Evolutionary conservation across 2,888 invertebrate species (phyloP).

Genomic region (Lochmaea capreae): DNA sequence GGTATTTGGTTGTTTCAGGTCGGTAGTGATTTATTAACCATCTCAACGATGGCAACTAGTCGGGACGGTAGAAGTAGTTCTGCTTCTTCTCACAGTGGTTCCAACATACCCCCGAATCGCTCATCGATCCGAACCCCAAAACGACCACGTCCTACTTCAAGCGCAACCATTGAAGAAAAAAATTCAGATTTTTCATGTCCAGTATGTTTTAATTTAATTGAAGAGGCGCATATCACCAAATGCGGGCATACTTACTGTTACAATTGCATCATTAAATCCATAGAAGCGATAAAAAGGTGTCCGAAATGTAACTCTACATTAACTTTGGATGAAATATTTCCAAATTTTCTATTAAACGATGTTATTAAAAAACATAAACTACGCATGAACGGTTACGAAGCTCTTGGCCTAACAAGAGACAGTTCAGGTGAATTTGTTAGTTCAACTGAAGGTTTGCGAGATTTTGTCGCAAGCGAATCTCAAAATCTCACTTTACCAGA

Average conservation of each 20-base stretch:
- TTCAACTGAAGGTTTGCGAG: constrained; percentile 70
- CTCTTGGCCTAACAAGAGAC: constrained; percentile 62
- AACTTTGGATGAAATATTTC: constrained; percentile 80
- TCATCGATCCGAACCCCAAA: constrained; percentile 66
- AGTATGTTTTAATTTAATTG: constrained; percentile 89
- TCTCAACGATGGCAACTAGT: constrained; percentile 59
- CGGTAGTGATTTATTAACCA: constrained; percentile 55
- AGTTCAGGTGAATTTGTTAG: constrained; percentile 64
- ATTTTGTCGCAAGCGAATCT: constrained; percentile 76
- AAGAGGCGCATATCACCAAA: constrained; percentile 90
- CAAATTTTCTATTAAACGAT: constrained; percentile 88
- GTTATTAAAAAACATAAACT: constrained; percentile 79
- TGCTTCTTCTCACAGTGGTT: constrained; percentile 64
- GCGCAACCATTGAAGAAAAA: constrained; percentile 75
- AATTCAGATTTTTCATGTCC: constrained; percentile 79
- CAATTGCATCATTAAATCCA: constrained; percentile 78
- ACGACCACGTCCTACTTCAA: constrained; percentile 67
- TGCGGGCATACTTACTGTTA: constrained; percentile 95
- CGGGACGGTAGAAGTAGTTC: constrained; percentile 66
- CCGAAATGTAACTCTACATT: constrained; percentile 85
- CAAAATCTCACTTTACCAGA: constrained; percentile 81
- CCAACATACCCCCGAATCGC: constrained; percentile 62
- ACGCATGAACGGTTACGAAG: constrained; percentile 66
- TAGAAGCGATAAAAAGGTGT: constrained; percentile 77
- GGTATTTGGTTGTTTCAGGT: constrained; percentile 69